Base-by-base conservation (phyloP, 2,113 vertebrate species). In the Vidua macroura region DNA sequence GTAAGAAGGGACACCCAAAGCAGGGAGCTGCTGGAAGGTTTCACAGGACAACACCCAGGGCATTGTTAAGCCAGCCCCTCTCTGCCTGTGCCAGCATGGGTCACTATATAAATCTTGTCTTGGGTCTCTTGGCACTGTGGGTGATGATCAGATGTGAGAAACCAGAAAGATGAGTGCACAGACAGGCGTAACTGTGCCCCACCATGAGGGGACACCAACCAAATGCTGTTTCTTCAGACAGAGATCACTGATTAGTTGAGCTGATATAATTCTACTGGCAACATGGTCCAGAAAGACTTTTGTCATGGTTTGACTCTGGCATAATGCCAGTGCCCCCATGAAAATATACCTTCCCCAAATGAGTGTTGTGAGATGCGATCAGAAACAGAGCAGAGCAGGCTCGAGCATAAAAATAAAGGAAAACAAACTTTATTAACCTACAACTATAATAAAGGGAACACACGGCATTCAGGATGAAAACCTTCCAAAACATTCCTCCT, bases 111-210 rank as follows among this genome's bases (percentile, higher is more conserved):
- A 49, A 68, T 11, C 11, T 56, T 9, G 11, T 20, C 25, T 14
- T 64, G 53, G 37, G 22, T 37, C 27, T 68, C 0, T 0, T 7
- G 25, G 22, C 39, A 1, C 30, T 2, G 5, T 7, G 15, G 27
- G 15, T 37, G 58, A 56, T 1, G 7, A 25, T 55, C 20, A 37
- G 51, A 28, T 1, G n/a, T 21, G 43, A 69, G 68, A 30, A 80
- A 28, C 6, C 31, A 46, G n/a, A 53, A 39, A 3, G 23, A 3
- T 0, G 3, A 37, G 12, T 10, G 20, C 0, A 4, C 12, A 24
- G 56, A 11, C 30, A 76, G 31, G 28, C 14, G 27, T 2, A 48
- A 41, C 22, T 39, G 13, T 62, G 35, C 52, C 46, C 46, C 41
- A 63, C 15, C 28, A 20, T 0, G 0, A 51, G 25, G 1, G 14